phyloP scores from a whole-genome alignment of 2,113 vertebrate species.

The Indicator indicator region DNA sequence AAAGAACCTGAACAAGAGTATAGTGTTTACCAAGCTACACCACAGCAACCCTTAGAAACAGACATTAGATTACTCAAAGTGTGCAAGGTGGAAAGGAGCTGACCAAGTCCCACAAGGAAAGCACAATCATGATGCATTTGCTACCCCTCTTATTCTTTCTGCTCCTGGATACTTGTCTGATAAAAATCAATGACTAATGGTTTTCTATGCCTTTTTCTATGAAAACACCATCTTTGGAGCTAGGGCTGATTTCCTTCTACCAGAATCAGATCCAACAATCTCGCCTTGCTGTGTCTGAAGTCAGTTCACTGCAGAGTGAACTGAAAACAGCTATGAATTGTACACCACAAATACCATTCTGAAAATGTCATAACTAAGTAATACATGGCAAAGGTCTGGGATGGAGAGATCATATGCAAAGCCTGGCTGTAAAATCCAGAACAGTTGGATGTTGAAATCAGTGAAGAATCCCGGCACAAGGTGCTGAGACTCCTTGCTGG shows the following conservation, averaged over 20 bases:
- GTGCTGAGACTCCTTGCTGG: neutral
- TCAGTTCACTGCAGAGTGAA: conserved; percentile 25
- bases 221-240: neutral
- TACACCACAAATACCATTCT: conserved; percentile 47
- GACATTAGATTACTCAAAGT: neutral
- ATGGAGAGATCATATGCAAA: conserved; percentile 4
- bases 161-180: neutral
- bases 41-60: neutral
- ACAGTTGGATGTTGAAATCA: neutral
- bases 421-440: conserved; percentile 40
- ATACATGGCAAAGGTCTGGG: conserved; percentile 26
- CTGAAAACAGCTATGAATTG: conserved; percentile 39
- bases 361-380: conserved; percentile 60
- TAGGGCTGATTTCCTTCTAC: neutral
- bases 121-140: neutral
- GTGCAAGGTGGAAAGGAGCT: neutral
- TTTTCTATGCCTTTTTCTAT: conserved; percentile 38
- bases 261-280: conserved; percentile 30
- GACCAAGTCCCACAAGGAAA: neutral
- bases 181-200: conserved; percentile 38
- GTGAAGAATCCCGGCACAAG: neutral
- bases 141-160: neutral
- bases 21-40: neutral
- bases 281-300: neutral
- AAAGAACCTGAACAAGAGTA: neutral